Percentiles rank a stretch among this genome's conserved stretches.
These are phyloP conservation scores for Nannobrachium achirus DNA, from an alignment of 2,113 vertebrate species.

Conservation along the genomic window DNA sequence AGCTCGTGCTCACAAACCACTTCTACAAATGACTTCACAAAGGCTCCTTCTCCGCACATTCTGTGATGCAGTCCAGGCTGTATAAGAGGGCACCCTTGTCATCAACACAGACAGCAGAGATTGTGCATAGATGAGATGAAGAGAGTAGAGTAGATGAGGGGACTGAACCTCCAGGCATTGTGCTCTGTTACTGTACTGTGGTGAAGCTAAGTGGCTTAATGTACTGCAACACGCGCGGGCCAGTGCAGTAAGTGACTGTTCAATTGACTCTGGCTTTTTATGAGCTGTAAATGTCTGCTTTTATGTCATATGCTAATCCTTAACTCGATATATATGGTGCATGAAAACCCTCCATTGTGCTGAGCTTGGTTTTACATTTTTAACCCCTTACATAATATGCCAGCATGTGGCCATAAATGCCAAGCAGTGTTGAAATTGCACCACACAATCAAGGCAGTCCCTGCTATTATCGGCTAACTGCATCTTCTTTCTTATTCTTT, in stretches of 20 bases:
- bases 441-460: no score
- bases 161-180: neutral
- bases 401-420: neutral
- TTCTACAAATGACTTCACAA: no score
- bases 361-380: neutral
- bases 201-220: no score
- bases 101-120: neutral
- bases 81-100: conserved; percentile 7
- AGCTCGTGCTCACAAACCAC: conserved; percentile 10
- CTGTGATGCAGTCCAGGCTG: neutral
- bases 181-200: neutral
- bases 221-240: neutral
- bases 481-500: no score
- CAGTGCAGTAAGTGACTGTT: neutral
- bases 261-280: neutral
- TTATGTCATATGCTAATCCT: neutral
- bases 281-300: neutral
- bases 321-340: neutral
- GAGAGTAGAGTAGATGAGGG: neutral
- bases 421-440: no score
- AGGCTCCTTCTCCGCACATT: neutral
- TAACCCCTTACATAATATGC: conserved; percentile 3
- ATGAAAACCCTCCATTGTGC: conserved; percentile 1
- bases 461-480: no score
- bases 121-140: neutral